Conservation (phyloP, 2,888 invertebrate species). For the Orthonevra nobilis region DNA sequence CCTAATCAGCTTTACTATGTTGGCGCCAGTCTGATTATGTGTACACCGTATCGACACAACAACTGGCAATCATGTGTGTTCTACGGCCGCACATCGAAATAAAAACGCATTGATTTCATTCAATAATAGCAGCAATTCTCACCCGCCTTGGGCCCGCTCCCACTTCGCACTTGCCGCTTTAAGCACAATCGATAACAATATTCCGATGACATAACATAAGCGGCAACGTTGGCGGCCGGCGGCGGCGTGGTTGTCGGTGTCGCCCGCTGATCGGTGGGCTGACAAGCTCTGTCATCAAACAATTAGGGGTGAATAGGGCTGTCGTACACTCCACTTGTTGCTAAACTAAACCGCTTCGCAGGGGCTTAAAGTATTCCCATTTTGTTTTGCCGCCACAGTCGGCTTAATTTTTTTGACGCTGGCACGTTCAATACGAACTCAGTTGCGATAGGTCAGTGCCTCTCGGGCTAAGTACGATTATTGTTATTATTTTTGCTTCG, state of each 20-base stretch:
- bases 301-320: slow-evolving; percentile 28
- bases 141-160: no score
- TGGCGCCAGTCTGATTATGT: slow-evolving; percentile 58
- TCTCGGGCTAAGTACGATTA: slow-evolving; percentile 44
- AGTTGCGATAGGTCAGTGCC: slow-evolving; percentile 64
- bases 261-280: not conserved
- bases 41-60: slow-evolving; percentile 18
- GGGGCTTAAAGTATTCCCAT: slow-evolving; percentile 14
- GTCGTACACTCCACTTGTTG: slow-evolving; percentile 59
- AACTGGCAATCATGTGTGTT: slow-evolving; percentile 21
- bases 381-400: not conserved
- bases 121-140: no score
- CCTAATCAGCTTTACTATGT: slow-evolving; percentile 56
- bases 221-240: no score
- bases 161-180: not conserved
- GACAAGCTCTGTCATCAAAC: slow-evolving; percentile 29
- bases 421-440: slow-evolving; percentile 43
- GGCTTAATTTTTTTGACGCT: slow-evolving; percentile 15
- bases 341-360: slow-evolving; percentile 29
- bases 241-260: not conserved
- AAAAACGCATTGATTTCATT: slow-evolving; percentile 66
- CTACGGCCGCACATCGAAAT: slow-evolving; percentile 39
- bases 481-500: slow-evolving; percentile 12
- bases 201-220: no score
- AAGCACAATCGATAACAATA: not conserved